Evolutionary conservation across 2,113 vertebrate species (phyloP).

Genomic region (Emydura subglobosa): DNA sequence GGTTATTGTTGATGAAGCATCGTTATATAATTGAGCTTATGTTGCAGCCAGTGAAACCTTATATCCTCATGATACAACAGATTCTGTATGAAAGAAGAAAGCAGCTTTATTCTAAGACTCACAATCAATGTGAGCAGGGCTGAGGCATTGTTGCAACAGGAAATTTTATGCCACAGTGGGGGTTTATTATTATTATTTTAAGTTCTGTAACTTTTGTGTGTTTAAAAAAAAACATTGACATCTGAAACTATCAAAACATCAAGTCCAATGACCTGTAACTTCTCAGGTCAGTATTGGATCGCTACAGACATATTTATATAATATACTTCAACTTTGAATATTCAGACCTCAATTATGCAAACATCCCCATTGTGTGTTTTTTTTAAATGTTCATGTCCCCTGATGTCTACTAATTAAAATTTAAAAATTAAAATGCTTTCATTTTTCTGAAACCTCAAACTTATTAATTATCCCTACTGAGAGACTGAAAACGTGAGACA

Average conservation of each 20-base stretch:
- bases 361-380: background rate
- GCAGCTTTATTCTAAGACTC: slow-evolving; percentile 54
- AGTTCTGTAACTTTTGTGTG: background rate
- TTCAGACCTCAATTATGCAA: slow-evolving; percentile 24
- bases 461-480: slow-evolving; percentile 18
- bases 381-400: slow-evolving; percentile 48
- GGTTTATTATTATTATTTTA: background rate
- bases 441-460: slow-evolving; percentile 35
- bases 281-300: background rate
- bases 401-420: slow-evolving; percentile 33
- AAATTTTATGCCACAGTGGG: background rate
- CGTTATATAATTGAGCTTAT: slow-evolving; percentile 46
- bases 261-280: background rate
- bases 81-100: slow-evolving; percentile 61
- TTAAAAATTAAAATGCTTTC: slow-evolving; percentile 17
- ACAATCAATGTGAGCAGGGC: slow-evolving; percentile 16
- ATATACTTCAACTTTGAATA: slow-evolving; percentile 37
- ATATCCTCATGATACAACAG: slow-evolving; percentile 34
- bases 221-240: background rate
- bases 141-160: background rate
- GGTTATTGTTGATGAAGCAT: slow-evolving; percentile 10
- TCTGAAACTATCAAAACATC: background rate
- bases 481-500: background rate
- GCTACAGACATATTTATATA: background rate
- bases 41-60: slow-evolving; percentile 29